These are phyloP conservation scores for Gouania willdenowi DNA, from an alignment of 2,797 vertebrate genomes.

Conservation along the genomic window DNA sequence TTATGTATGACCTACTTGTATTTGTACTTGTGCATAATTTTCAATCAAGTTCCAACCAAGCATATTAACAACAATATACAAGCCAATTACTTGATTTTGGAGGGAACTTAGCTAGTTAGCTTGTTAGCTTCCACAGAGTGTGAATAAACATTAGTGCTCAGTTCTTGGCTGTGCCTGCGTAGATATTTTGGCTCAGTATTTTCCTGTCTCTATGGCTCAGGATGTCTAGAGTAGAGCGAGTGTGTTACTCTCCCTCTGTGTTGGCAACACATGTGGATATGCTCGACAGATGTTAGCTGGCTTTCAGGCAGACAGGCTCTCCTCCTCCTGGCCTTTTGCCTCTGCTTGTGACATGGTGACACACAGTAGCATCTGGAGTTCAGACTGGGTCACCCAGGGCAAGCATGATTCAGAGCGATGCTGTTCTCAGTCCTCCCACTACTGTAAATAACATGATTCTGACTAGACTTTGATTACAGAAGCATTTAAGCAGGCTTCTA, in stretches of 20 bases:
- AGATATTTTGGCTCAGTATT: conserved; percentile 55
- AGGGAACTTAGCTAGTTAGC: conserved; percentile 40
- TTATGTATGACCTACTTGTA: too few relatives aligned
- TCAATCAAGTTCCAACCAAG: conserved; percentile 27
- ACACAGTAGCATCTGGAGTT: conserved; percentile 79
- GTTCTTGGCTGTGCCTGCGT: conserved; percentile 39
- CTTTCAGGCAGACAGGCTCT: conserved; percentile 65
- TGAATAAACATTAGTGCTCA: conserved; percentile 52
- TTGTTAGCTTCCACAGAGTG: conserved; percentile 48
- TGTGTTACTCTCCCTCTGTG: conserved; percentile 56
- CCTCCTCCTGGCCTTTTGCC: conserved; percentile 68
- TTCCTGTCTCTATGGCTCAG: conserved; percentile 45
- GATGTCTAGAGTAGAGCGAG: conserved; percentile 37
- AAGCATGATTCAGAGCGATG: conserved; percentile 49
- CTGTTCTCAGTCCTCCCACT: conserved; percentile 26
- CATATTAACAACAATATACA: conserved; percentile 52
- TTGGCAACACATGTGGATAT: conserved; percentile 72
- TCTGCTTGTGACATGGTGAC: conserved; percentile 70
- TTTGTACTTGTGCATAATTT: conserved; percentile 26
- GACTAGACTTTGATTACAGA: conserved; percentile 3
- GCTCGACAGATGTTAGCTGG: conserved; percentile 78
- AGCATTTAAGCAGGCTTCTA: too few relatives aligned
- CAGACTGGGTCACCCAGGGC: conserved; percentile 67
- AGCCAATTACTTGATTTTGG: conserved; percentile 40
- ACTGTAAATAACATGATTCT: conserved; percentile 20